These are phyloP conservation scores for Cryptocephalus moraei DNA, from an alignment of 2,888 invertebrate species.

Conservation along the genomic window DNA sequence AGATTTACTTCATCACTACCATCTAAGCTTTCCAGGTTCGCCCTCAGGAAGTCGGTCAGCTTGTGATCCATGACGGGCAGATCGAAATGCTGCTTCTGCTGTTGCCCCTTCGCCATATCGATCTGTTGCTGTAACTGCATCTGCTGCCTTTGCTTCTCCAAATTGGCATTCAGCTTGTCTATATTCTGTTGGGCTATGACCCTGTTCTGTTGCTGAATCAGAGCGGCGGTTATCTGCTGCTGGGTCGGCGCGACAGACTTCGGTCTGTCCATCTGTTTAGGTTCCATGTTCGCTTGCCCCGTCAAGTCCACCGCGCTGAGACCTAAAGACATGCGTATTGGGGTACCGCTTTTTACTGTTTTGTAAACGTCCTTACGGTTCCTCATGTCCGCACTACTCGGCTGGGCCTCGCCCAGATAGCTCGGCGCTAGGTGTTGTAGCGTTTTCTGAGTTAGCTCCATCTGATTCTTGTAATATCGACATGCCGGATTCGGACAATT, in stretches of 20 bases:
- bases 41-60: slow-evolving; percentile 60
- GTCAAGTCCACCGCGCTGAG: slow-evolving; percentile 32
- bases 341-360: background rate
- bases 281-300: slow-evolving; percentile 29
- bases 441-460: slow-evolving; percentile 62
- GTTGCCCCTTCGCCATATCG: slow-evolving; percentile 33
- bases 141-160: slow-evolving; percentile 48
- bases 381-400: slow-evolving; percentile 30
- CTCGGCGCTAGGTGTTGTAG: slow-evolving; percentile 52
- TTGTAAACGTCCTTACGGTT: slow-evolving; percentile 27
- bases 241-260: slow-evolving; percentile 44
- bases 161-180: slow-evolving; percentile 47
- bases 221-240: slow-evolving; percentile 50
- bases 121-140: slow-evolving; percentile 36
- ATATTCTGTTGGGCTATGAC: slow-evolving; percentile 49
- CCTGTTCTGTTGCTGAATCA: slow-evolving; percentile 57
- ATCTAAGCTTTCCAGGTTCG: slow-evolving; percentile 62
- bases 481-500: slow-evolving; percentile 83
- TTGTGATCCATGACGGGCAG: slow-evolving; percentile 49
- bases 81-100: slow-evolving; percentile 34
- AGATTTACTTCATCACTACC: slow-evolving; percentile 29
- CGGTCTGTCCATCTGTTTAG: slow-evolving; percentile 30
- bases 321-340: no score
- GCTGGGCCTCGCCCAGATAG: slow-evolving; percentile 33
- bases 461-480: slow-evolving; percentile 76